Conservation (phyloP, 2,797 vertebrate genomes). For the Lepidocolaptes lacrymiger region DNA sequence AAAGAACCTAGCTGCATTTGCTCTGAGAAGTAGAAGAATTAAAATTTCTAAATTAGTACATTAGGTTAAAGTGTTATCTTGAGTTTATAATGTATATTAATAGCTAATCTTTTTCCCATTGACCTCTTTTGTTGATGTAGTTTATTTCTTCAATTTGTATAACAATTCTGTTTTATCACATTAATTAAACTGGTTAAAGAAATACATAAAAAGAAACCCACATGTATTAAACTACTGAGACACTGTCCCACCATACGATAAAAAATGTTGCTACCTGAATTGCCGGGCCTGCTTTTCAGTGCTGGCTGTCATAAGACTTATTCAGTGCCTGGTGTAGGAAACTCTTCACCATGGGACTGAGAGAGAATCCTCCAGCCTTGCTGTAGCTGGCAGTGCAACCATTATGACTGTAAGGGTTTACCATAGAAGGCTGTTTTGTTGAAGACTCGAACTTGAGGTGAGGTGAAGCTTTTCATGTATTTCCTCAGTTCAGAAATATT, state of each 20-base stretch:
- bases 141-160: not conserved
- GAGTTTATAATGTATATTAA: not conserved
- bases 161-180: not conserved
- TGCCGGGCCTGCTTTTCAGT: not conserved
- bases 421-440: not conserved
- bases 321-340: not conserved
- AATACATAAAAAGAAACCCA: not conserved
- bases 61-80: not conserved
- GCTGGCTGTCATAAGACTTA: not conserved
- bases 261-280: not conserved
- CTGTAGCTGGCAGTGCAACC: not conserved
- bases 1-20: not conserved
- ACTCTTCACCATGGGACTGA: not conserved
- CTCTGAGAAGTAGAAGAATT: not conserved
- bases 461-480: not conserved
- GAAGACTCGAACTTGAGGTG: not conserved
- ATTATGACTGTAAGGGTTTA: not conserved
- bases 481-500: not conserved
- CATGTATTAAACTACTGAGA: not conserved
- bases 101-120: not conserved
- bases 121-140: not conserved
- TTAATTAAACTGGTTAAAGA: not conserved
- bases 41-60: not conserved
- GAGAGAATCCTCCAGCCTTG: not conserved
- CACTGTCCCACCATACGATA: not conserved